Conservation (phyloP, 2,888 invertebrate species). For the Timema podura region DNA sequence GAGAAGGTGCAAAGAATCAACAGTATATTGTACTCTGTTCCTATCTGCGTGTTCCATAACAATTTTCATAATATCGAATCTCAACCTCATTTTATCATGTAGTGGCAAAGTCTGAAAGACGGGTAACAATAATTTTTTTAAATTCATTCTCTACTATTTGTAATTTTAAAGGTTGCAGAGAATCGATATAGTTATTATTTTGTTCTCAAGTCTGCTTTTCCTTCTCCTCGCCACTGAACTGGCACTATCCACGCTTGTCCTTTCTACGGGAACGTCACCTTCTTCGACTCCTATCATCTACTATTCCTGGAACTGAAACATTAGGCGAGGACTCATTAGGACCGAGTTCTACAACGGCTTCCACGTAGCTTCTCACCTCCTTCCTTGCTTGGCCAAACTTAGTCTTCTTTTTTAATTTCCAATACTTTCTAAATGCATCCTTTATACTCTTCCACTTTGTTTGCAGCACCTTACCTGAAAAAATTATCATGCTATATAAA, state of each 20-base stretch:
- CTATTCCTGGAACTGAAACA: background rate
- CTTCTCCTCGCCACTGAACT: background rate
- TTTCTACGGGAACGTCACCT: background rate
- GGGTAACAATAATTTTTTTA: background rate
- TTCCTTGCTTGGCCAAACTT: background rate
- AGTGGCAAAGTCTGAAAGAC: background rate
- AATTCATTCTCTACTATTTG: background rate
- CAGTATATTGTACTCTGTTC: background rate
- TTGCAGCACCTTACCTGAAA: background rate
- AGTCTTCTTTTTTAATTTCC: background rate
- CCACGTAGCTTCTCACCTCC: background rate
- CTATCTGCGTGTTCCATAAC: background rate
- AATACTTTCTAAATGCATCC: background rate
- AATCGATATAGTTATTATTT: background rate
- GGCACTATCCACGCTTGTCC: background rate
- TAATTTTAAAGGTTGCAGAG: background rate
- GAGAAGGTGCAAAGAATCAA: background rate
- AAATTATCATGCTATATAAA: background rate
- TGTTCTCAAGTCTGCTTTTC: background rate
- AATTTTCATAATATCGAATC: background rate
- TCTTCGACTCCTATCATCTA: background rate
- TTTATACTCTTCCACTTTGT: slow-evolving; percentile 1
- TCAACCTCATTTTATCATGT: slow-evolving; percentile 1
- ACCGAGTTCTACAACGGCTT: background rate
- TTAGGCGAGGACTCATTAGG: slow-evolving; percentile 2